A percentile compares a stretch with the other conserved stretches of the same genome.
Evolutionary conservation across 1,140 invertebrate species (phyloP).

Genomic region (Oryctes rhinoceros): DNA sequence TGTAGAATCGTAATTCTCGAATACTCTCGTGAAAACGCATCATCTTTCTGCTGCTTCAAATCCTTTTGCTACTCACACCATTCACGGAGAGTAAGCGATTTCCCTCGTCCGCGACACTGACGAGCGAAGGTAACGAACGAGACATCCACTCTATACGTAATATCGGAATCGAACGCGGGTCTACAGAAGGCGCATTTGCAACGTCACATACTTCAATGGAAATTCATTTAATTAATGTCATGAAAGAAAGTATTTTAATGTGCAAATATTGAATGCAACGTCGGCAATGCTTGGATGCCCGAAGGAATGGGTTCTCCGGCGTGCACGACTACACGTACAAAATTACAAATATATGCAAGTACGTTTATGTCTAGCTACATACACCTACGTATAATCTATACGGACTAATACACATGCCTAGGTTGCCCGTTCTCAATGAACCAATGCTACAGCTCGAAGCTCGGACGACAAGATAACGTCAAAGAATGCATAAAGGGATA

Average conservation of each 20-base stretch:
- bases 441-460: not conserved
- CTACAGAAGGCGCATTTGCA: too few species aligned
- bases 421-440: not conserved
- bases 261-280: constrained; percentile 30
- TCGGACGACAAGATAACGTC: not conserved
- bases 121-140: not conserved
- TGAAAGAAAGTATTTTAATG: constrained; percentile 40
- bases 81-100: not conserved
- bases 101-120: not conserved
- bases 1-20: constrained; percentile 51
- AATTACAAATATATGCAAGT: too few species aligned
- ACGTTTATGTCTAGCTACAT: too few species aligned
- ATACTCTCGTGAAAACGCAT: constrained; percentile 46
- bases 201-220: constrained; percentile 26
- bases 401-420: not conserved
- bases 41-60: not conserved
- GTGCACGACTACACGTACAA: too few species aligned
- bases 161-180: not conserved
- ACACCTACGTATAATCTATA: too few species aligned
- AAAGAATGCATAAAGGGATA: not conserved
- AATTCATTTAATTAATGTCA: constrained; percentile 43
- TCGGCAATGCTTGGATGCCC: not conserved
- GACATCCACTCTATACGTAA: not conserved
- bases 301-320: too few species aligned
- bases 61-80: not conserved